phyloP scores from a whole-genome alignment of 2,797 vertebrate species.

The Brotula barbata region DNA sequence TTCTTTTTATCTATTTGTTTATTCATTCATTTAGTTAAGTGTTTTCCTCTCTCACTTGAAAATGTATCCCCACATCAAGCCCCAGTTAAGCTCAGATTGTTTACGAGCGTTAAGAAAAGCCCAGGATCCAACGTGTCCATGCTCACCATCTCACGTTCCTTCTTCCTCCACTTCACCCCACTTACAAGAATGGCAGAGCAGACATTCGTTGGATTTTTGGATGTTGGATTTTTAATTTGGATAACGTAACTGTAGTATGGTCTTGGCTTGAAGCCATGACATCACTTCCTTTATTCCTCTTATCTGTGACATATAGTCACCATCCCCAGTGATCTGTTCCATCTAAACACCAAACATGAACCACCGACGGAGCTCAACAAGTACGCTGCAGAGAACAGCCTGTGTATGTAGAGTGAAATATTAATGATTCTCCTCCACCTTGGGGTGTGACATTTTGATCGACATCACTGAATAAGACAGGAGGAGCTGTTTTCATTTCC shows the following conservation, averaged over 20 bases:
- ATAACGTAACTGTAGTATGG: constrained; percentile 50
- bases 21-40: too few species aligned
- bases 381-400: background rate
- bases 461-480: constrained; percentile 36
- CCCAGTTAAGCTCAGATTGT: constrained; percentile 28
- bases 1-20: background rate
- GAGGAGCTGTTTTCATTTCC: constrained; percentile 3
- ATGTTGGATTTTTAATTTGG: constrained; percentile 44
- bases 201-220: constrained; percentile 18
- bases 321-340: background rate
- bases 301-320: constrained; percentile 3
- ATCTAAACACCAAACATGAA: constrained; percentile 10
- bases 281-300: constrained; percentile 23
- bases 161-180: too few species aligned
- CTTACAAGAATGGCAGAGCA: too few species aligned
- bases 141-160: constrained; percentile 9
- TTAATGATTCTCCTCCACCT: constrained; percentile 9
- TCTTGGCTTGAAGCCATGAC: constrained; percentile 30
- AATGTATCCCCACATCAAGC: constrained; percentile 24
- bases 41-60: too few species aligned
- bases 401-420: constrained; percentile 22
- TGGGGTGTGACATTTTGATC: constrained; percentile 36
- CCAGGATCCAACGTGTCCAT: constrained; percentile 1
- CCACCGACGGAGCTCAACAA: constrained; percentile 8
- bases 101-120: constrained; percentile 33